Conservation (phyloP, 2,888 invertebrate genomes). For the Platycheirus albimanus region DNA sequence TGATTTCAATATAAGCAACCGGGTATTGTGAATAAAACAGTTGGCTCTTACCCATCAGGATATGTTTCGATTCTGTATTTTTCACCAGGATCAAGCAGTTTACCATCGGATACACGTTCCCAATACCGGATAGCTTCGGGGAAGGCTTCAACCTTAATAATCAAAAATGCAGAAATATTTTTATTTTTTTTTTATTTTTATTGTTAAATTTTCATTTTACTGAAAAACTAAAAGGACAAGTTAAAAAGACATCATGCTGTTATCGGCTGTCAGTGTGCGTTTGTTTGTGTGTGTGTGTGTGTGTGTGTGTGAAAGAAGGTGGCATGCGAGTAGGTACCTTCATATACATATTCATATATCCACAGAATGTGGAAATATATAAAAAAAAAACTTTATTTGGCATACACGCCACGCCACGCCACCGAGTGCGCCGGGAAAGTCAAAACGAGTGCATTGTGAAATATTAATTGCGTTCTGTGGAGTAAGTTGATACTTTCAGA, state of each 20-base stretch:
- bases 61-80: slow-evolving; percentile 86
- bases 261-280: slow-evolving; percentile 18
- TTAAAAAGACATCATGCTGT: slow-evolving; percentile 9
- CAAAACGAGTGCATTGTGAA: slow-evolving; percentile 44
- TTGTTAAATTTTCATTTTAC: not conserved
- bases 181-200: not conserved
- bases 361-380: not conserved
- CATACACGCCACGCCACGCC: too few species aligned
- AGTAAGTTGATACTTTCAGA: not conserved
- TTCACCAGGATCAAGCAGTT: slow-evolving; percentile 87
- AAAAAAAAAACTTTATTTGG: too few species aligned
- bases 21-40: slow-evolving; percentile 30
- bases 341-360: too few species aligned
- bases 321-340: too few species aligned
- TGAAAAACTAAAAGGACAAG: slow-evolving; percentile 6
- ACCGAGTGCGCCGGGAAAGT: slow-evolving; percentile 13
- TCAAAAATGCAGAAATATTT: slow-evolving; percentile 49
- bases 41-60: slow-evolving; percentile 82
- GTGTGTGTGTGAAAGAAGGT: too few species aligned
- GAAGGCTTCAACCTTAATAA: slow-evolving; percentile 89
- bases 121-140: slow-evolving; percentile 93
- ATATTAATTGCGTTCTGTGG: slow-evolving; percentile 46
- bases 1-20: slow-evolving; percentile 23
- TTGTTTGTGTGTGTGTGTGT: slow-evolving; percentile 5
- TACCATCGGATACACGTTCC: slow-evolving; percentile 89